phyloP scores from a whole-genome alignment of 2,113 vertebrate species.

The Sitta europaea region DNA sequence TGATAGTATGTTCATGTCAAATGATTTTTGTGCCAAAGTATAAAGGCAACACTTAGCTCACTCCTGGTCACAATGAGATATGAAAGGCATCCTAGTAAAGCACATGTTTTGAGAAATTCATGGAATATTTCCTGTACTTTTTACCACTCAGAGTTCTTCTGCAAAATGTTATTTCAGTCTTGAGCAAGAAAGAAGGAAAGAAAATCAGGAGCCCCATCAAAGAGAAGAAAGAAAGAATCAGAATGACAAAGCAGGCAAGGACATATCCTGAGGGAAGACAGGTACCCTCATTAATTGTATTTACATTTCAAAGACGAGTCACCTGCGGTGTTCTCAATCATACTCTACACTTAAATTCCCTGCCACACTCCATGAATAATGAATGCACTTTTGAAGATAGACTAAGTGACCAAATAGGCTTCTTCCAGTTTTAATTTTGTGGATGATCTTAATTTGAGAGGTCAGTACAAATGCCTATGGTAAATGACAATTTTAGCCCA shows the following conservation, averaged over 20 bases:
- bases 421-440: conserved; percentile 26
- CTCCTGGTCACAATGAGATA: neutral
- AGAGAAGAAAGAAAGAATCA: neutral
- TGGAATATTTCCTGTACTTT: neutral
- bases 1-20: neutral
- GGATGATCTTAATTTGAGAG: conserved; percentile 16
- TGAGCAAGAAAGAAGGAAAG: neutral
- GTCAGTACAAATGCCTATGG: conserved; percentile 9
- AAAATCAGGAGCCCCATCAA: neutral
- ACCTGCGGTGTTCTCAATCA: neutral
- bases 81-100: neutral
- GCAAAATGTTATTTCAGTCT: neutral
- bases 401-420: neutral
- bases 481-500: conserved; percentile 27
- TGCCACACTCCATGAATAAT: conserved; percentile 22
- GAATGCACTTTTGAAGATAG: neutral
- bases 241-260: conserved; percentile 14
- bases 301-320: conserved; percentile 60
- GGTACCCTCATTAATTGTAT: conserved; percentile 38
- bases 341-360: neutral
- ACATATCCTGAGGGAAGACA: conserved; percentile 15
- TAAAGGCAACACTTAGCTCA: neutral
- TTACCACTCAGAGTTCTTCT: neutral
- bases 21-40: neutral
- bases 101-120: neutral